Evolutionary conservation across 2,797 vertebrate species (phyloP).

Genomic region (Phyllotis vaccarum): DNA sequence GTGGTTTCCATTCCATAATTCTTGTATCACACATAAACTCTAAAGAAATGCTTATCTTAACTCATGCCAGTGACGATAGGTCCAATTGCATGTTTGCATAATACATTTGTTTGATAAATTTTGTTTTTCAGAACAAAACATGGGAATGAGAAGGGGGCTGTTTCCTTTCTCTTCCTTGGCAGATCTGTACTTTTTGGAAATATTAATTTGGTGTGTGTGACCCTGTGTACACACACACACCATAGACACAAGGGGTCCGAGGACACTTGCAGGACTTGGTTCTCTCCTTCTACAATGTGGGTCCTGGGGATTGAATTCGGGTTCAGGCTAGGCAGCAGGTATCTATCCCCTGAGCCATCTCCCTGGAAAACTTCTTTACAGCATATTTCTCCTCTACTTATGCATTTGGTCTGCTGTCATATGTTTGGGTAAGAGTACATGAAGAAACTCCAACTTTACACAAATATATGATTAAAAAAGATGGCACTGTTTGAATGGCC

Average conservation of each 20-base stretch:
- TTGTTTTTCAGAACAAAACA: neutral
- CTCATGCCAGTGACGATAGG: conserved; percentile 6
- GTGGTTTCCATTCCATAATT: neutral
- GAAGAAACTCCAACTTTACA: neutral
- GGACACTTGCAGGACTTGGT: neutral
- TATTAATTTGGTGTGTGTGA: neutral
- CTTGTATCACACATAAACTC: neutral
- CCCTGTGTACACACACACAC: neutral
- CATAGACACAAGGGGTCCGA: neutral
- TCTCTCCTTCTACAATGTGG: neutral
- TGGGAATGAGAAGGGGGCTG: neutral
- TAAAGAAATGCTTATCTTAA: neutral
- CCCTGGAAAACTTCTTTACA: neutral
- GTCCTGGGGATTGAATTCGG: neutral
- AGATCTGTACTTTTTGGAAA: neutral
- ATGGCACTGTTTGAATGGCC: neutral
- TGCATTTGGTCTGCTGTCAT: neutral
- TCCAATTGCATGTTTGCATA: neutral
- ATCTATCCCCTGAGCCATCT: neutral
- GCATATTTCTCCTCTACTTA: neutral
- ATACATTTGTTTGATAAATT: conserved; percentile 10
- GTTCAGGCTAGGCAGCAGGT: neutral
- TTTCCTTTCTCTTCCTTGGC: neutral
- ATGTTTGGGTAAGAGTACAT: neutral
- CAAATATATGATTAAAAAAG: neutral